Percentiles rank a stretch among this genome's conserved stretches.
Conservation (phyloP, 1,140 invertebrate species). For the Galleria mellonella region DNA sequence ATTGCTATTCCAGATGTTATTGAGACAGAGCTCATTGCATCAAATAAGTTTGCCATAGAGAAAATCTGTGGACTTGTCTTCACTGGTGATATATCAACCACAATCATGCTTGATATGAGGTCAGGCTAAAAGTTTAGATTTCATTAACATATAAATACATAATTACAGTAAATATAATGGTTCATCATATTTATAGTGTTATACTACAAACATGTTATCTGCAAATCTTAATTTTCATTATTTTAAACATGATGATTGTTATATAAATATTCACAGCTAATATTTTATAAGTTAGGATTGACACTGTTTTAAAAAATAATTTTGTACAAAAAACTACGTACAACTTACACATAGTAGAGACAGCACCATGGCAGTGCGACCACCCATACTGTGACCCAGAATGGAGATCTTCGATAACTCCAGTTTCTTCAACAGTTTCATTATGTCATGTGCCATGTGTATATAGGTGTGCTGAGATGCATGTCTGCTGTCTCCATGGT, state of each 20-base stretch:
- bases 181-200: too few species aligned
- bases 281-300: too few species aligned
- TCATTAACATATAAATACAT: background rate
- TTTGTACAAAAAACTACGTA: constrained; percentile 27
- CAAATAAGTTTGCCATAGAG: constrained; percentile 79
- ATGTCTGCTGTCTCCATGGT: constrained; percentile 95
- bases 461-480: constrained; percentile 81
- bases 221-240: too few species aligned
- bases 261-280: too few species aligned
- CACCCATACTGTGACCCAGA: constrained; percentile 96
- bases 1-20: constrained; percentile 77
- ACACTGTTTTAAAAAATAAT: too few species aligned
- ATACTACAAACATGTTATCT: too few species aligned
- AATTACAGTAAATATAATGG: background rate
- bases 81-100: constrained; percentile 90
- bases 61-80: constrained; percentile 78
- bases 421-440: constrained; percentile 79
- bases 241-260: too few species aligned
- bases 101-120: constrained; percentile 84
- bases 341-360: constrained; percentile 81
- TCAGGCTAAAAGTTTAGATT: constrained; percentile 78
- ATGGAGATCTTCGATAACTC: constrained; percentile 80
- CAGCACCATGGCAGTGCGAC: constrained; percentile 87
- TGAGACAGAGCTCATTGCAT: constrained; percentile 77
- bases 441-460: constrained; percentile 86